phyloP scores from a whole-genome alignment of 2,113 vertebrate species.

The Felis catus region F.catus_Fca126_mat1.0 CM031412.1:128265001-128265500 shows the following conservation, averaged over 20 bases:
- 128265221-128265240: background rate
- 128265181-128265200: slow-evolving; percentile 46
- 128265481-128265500: background rate
- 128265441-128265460: background rate
- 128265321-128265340: background rate
- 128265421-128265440: background rate
- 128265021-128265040: slow-evolving; percentile 52
- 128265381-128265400: background rate
- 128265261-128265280: background rate
- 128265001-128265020: slow-evolving; percentile 7
- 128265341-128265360: background rate
- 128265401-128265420: background rate
- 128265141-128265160: slow-evolving; percentile 43
- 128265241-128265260: background rate
- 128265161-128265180: slow-evolving; percentile 65
- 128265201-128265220: slow-evolving; percentile 36
- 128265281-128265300: background rate
- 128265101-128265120: slow-evolving; percentile 28
- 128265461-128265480: background rate
- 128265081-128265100: slow-evolving; percentile 57
- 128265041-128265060: slow-evolving; percentile 59
- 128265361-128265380: background rate
- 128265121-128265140: slow-evolving; percentile 36
- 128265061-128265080: slow-evolving; percentile 61
- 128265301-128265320: background rate